Percentiles rank a stretch among this genome's conserved stretches.
Conservation (phyloP, 2,797 vertebrate genomes). For the Microctenopoma stevenorrisi region DNA sequence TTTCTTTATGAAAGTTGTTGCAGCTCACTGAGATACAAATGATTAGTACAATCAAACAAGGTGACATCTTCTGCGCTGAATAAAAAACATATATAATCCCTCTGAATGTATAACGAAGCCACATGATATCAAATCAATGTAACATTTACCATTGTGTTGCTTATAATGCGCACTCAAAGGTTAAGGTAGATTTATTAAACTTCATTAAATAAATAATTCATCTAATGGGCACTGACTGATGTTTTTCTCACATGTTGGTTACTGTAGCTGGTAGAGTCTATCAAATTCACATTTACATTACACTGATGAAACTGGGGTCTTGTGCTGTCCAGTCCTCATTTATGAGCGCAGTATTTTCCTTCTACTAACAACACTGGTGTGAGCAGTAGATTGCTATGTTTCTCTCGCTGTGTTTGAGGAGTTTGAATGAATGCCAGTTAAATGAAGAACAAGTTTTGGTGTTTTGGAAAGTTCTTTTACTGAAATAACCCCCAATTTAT, state of each 20-base stretch:
- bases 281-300: not conserved
- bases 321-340: not conserved
- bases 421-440: no score
- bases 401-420: not conserved
- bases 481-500: no score
- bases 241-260: not conserved
- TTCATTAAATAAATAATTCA: not conserved
- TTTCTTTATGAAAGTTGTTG: not conserved
- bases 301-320: not conserved
- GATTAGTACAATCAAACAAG: conserved; percentile 21
- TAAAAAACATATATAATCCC: conserved; percentile 3
- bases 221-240: not conserved
- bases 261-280: not conserved
- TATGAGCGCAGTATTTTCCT: not conserved
- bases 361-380: not conserved
- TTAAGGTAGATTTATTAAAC: not conserved
- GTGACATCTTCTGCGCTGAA: conserved; percentile 1
- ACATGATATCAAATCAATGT: conserved; percentile 21
- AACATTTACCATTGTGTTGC: not conserved
- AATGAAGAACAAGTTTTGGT: no score
- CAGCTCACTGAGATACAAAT: not conserved
- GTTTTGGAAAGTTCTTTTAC: no score
- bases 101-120: conserved; percentile 34
- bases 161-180: conserved; percentile 7
- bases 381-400: not conserved